Base-by-base conservation (phyloP, 2,797 vertebrate species). In the Ptychobarbus kaznakovi region DNA sequence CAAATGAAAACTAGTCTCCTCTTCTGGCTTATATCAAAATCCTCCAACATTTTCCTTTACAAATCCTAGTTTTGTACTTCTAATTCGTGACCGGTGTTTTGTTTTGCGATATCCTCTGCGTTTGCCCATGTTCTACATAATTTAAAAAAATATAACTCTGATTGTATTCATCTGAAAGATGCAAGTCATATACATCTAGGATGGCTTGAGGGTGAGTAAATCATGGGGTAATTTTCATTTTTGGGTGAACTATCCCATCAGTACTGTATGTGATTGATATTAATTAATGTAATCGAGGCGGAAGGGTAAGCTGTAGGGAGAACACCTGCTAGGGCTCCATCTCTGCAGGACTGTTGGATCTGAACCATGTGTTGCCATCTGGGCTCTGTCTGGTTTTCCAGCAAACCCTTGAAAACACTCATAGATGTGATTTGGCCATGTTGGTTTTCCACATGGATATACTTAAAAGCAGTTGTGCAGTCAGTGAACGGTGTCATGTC, bases 281-380 rank as follows among this genome's bases (percentile, higher is more conserved):
- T 65, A 63, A 63, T 44, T 32, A 32, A 63, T 32, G 40, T 65
- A 22, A 32, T 65, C 15, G 3, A 78, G 75, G 8, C 6, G 53
- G 56, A 79, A 79, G 35, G 42, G 32, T 40, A 42, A 56, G 86
- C 88, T 82, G 5, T 73, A 56, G 58, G 10, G 20, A 35, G 84
- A 35, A 70, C 81, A 56, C 66, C 85, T 68, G 68, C 68, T 40
- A 44, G 46, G 32, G 81, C 83, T 89, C 70, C 86, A 8, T 86
- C 69, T 42, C 84, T 56, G 70, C 83, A 40, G 76, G 68, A 83
- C 68, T 84, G 40, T 87, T 53, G 75, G 86, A 87, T 86, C 80
- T 76, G 32, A 20, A 88, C 87, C 81, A 78, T 75, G 20, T 35
- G 28, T 68, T 40, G 83, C 82, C 78, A 85, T 90, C 86, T 90